Base-by-base conservation (phyloP, 2,888 invertebrate genomes). In the Pseudeuparius sepicola region DNA sequence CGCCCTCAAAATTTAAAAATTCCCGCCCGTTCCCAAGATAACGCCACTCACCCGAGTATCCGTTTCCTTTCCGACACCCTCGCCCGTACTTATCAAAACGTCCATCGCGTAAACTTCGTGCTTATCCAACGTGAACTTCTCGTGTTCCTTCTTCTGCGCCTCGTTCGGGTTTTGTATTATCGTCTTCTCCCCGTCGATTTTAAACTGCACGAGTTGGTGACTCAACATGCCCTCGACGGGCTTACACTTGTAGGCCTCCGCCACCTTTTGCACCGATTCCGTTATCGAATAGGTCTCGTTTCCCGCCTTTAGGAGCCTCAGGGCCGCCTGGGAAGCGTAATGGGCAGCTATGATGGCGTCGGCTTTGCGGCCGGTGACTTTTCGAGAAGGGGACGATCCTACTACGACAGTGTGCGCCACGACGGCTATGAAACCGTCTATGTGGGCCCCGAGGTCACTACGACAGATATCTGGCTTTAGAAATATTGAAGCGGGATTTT, bases 341-440 rank as follows among this genome's bases (percentile, higher is more conserved):
- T 97, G 85, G 1, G 98, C 97, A 37, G 97, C 98, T 50, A 93
- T 66, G 34, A 94, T 75, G 9, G 87, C 94, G 70, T 99, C 96
- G 24, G 98, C 97, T 57, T 86, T 84, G 39, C 83, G 73, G 17
- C 43, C 98, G 9, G 76, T 78, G 11, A 87, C 78, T 64, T 83
- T 83, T 31, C 73, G 71, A 41, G 79, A 79, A 46, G 65, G 61
- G 13, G 75, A 68, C 25, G 84, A 80, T 31, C 92, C 93, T 50
- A 98, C 78, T 34, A 89, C 78, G 44, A 96, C 68, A 4, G 96
- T 93, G 62, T 98, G 97, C 15, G 97, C 98, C 34, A 89, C 94
- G 31, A 97, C 94, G 31, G 97, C 96, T 55, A 96, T 92, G 59
- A 93, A 97, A 20, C 98, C 98, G 73, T 98, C 98, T 56, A 98